phyloP scores from a whole-genome alignment of 2,888 invertebrate genomes.

The Serrognathus titanus region DNA sequence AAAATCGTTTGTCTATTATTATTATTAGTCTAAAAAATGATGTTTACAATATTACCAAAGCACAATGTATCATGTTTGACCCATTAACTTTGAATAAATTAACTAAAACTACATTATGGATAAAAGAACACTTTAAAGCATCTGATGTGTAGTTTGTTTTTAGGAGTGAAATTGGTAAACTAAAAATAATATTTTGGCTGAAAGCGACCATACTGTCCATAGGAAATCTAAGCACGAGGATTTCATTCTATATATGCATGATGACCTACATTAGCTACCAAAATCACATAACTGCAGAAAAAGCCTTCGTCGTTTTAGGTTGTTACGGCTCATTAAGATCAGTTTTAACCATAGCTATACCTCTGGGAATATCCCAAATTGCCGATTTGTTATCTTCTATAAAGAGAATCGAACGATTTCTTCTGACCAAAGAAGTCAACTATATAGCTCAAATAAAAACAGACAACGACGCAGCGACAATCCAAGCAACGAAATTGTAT shows the following conservation, averaged over 20 bases:
- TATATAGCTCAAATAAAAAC: conserved; percentile 1
- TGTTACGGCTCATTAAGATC: conserved; percentile 83
- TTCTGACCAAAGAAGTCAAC: conserved; percentile 48
- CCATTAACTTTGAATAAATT: not conserved
- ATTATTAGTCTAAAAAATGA: no score
- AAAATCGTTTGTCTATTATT: no score
- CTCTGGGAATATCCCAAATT: conserved; percentile 76
- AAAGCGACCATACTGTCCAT: conserved; percentile 35
- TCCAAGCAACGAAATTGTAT: conserved; percentile 20
- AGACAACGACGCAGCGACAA: conserved; percentile 5
- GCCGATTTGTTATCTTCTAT: conserved; percentile 77
- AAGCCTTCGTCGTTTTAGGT: conserved; percentile 84
- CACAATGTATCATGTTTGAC: no score
- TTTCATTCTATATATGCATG: conserved; percentile 42
- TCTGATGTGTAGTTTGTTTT: conserved; percentile 31
- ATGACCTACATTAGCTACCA: conserved; percentile 46
- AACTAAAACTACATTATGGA: no score
- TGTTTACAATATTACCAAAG: no score
- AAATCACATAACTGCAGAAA: conserved; percentile 72
- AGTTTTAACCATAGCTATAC: conserved; percentile 85
- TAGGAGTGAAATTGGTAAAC: conserved; percentile 65
- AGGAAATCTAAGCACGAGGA: conserved; percentile 36
- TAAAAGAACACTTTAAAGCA: no score
- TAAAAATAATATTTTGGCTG: conserved; percentile 38
- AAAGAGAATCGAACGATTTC: conserved; percentile 61